These are phyloP conservation scores for Aphelinus atriplicis DNA, from an alignment of 1,140 invertebrate species.

Conservation along the genomic window DNA sequence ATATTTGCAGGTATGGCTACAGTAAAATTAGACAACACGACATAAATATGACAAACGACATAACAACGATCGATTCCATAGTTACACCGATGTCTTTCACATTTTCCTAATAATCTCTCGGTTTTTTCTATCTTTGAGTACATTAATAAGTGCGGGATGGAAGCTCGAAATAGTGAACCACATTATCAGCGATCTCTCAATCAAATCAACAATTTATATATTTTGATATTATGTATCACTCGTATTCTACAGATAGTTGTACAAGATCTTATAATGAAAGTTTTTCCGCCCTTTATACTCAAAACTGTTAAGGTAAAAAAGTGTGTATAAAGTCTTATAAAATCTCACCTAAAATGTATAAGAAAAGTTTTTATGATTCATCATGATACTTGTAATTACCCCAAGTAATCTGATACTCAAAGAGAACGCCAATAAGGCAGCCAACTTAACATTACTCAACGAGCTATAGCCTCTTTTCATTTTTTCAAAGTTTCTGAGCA, in stretches of 20 bases:
- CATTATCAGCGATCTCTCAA: conserved; percentile 19
- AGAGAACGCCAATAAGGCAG: conserved; percentile 29
- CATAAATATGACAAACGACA: conserved; percentile 60
- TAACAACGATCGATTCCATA: conserved; percentile 58
- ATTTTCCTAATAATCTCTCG: conserved; percentile 32
- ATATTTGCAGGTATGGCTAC: conserved; percentile 51
- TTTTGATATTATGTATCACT: too few relatives aligned
- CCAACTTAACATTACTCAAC: conserved; percentile 7
- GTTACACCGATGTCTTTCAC: conserved; percentile 47
- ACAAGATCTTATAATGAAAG: too few relatives aligned
- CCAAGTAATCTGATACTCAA: conserved; percentile 2
- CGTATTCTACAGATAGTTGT: too few relatives aligned
- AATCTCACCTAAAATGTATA: conserved; percentile 23
- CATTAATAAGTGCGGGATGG: conserved; percentile 30
- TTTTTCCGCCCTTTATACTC: too few relatives aligned
- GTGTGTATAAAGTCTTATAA: conserved; percentile 24
- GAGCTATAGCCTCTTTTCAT: conserved; percentile 23
- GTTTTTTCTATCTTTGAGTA: conserved; percentile 25
- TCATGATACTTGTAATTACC: not conserved
- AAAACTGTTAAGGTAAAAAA: not conserved
- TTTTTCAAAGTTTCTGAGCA: conserved; percentile 7
- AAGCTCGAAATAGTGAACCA: conserved; percentile 17
- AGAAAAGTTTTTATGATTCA: not conserved
- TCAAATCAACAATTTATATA: not conserved
- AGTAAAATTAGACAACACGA: conserved; percentile 58